phyloP scores from a whole-genome alignment of 1,140 invertebrate species.

The Riptortus pedestris region DNA sequence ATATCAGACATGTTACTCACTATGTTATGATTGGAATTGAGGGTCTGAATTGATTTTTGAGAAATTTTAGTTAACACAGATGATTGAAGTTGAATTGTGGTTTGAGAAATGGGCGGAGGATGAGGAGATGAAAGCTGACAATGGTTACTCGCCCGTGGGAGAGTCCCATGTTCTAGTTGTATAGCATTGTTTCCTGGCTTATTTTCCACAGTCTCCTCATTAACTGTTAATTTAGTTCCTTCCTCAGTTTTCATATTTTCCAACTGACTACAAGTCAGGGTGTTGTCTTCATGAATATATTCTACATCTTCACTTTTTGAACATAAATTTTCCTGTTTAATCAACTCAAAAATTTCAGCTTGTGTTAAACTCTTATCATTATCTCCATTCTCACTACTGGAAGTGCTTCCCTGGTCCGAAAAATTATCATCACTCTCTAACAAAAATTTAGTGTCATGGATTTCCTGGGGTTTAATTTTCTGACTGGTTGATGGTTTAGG shows the following conservation, averaged over 20 bases:
- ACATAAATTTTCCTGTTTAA: background rate
- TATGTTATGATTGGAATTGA: no score
- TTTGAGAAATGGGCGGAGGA: constrained; percentile 30
- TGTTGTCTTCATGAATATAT: background rate
- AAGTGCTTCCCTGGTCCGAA: no score
- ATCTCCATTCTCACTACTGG: no score
- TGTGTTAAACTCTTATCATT: background rate
- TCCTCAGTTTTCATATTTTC: background rate
- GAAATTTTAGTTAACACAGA: no score
- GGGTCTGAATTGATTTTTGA: no score
- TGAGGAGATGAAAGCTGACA: constrained; percentile 3
- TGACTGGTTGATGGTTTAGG: no score
- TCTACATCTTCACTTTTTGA: background rate
- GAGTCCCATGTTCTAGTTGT: constrained; percentile 22
- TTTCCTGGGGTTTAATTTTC: no score
- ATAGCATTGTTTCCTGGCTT: constrained; percentile 14
- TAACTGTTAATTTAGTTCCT: constrained; percentile 24
- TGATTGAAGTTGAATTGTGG: background rate
- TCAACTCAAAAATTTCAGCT: background rate
- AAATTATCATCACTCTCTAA: no score
- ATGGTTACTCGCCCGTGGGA: constrained; percentile 1
- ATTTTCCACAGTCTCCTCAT: constrained; percentile 28
- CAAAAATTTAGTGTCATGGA: no score
- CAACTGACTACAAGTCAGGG: background rate
- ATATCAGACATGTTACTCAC: no score